A percentile compares a stretch with the other conserved stretches of the same genome.
These are phyloP conservation scores for Tautogolabrus adspersus DNA, from an alignment of 2,113 vertebrate genomes.

Conservation along the genomic window DNA sequence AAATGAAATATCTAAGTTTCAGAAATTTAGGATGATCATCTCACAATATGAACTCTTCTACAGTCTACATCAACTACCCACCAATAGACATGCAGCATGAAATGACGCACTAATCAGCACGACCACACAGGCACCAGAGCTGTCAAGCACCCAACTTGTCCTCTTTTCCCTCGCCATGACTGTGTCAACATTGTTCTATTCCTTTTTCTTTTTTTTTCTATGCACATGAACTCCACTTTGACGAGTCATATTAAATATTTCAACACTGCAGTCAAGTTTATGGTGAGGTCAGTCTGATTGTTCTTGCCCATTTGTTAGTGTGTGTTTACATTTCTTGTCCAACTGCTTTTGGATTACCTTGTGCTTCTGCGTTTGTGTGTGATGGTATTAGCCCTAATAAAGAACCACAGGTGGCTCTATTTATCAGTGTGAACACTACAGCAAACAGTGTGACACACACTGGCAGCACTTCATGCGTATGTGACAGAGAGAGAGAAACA, in stretches of 20 bases:
- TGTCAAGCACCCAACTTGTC: too few species aligned
- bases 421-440: conserved; percentile 36
- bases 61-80: too few species aligned
- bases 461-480: neutral
- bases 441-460: conserved; percentile 21
- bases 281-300: neutral
- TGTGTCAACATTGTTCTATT: too few species aligned
- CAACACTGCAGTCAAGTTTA: neutral
- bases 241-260: neutral
- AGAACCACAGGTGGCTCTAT: conserved; percentile 49
- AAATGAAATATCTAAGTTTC: too few species aligned
- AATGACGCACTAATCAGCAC: too few species aligned
- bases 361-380: neutral
- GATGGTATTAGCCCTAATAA: conserved; percentile 36
- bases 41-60: too few species aligned
- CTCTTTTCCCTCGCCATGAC: too few species aligned
- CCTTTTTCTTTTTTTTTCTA: too few species aligned
- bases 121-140: too few species aligned
- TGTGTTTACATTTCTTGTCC: neutral
- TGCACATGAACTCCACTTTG: too few species aligned
- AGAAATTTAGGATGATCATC: too few species aligned
- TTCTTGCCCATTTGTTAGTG: neutral
- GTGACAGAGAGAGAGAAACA: neutral
- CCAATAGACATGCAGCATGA: too few species aligned
- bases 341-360: conserved; percentile 3